A percentile compares a stretch with the other conserved stretches of the same genome.
These are phyloP conservation scores for Coregonus suidteri DNA, from an alignment of 2,797 vertebrate species.

Conservation along the genomic window DNA sequence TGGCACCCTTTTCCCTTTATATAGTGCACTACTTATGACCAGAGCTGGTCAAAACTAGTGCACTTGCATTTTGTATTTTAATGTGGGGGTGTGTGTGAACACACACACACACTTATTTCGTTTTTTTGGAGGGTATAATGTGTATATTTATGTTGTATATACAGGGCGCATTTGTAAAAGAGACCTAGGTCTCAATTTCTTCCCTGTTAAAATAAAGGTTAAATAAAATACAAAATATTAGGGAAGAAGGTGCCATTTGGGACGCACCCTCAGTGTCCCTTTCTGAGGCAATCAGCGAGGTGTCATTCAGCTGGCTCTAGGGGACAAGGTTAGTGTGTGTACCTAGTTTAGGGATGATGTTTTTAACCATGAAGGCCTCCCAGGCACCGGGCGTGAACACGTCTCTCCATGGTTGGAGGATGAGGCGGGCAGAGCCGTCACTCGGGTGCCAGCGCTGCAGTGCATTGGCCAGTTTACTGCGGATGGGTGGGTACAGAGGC, in stretches of 20 bases:
- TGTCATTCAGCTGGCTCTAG: too few relatives aligned
- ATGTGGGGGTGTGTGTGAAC: too few relatives aligned
- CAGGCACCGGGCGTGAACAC: conserved; percentile 95
- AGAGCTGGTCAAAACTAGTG: background rate
- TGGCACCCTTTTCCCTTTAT: background rate
- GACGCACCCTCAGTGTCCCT: too few relatives aligned
- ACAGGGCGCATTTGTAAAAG: too few relatives aligned
- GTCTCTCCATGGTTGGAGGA: conserved; percentile 96
- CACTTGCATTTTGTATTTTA: too few relatives aligned
- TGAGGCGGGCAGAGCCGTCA: conserved; percentile 92
- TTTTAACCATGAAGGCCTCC: conserved; percentile 99
- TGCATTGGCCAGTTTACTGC: conserved; percentile 90
- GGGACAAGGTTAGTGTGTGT: conserved; percentile 35
- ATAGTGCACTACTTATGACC: background rate
- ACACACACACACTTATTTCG: too few relatives aligned
- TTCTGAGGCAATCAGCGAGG: background rate
- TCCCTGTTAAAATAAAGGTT: too few relatives aligned
- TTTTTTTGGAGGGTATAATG: too few relatives aligned
- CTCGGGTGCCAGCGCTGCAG: conserved; percentile 98
- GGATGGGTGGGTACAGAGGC: conserved; percentile 92
- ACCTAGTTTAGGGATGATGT: conserved; percentile 97
- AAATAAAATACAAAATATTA: too few relatives aligned
- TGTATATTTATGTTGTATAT: too few relatives aligned
- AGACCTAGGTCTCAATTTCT: too few relatives aligned
- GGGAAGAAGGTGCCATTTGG: too few relatives aligned